phyloP scores from a whole-genome alignment of 2,888 invertebrate species.

The Penaeus monodon region DNA sequence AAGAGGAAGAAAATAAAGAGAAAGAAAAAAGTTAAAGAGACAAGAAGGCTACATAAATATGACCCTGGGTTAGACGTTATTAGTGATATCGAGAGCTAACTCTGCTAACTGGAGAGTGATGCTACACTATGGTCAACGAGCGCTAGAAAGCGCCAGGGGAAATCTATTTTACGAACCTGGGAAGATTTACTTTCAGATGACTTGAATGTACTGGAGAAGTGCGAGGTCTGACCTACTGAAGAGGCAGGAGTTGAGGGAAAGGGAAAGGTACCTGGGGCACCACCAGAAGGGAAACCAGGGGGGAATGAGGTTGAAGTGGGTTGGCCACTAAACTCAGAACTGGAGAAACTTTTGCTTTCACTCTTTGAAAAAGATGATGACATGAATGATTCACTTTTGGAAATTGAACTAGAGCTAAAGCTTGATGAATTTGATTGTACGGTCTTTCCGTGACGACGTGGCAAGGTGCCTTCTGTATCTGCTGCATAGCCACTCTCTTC shows the following conservation, averaged over 20 bases:
- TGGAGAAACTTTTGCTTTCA: constrained; percentile 53
- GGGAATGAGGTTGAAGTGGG: constrained; percentile 31
- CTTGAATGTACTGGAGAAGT: constrained; percentile 62
- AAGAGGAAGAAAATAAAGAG: constrained; percentile 32
- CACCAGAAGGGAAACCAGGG: constrained; percentile 39
- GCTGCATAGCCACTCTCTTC: constrained; percentile 64
- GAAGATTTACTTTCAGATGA: constrained; percentile 65
- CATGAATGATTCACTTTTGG: constrained; percentile 40
- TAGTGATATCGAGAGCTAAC: constrained; percentile 61
- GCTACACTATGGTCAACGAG: constrained; percentile 55
- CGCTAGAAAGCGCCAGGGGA: constrained; percentile 38
- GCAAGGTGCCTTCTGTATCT: constrained; percentile 62
- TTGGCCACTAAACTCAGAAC: constrained; percentile 32
- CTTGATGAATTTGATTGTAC: constrained; percentile 32
- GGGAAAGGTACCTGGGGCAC: constrained; percentile 45
- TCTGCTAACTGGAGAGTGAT: constrained; percentile 40
- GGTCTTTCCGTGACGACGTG: constrained; percentile 44
- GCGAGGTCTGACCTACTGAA: constrained; percentile 55
- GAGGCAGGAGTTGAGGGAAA: constrained; percentile 52
- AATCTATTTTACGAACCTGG: constrained; percentile 60
- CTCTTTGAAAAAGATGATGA: constrained; percentile 58
- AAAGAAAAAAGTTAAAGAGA: constrained; percentile 45
- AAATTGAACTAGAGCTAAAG: constrained; percentile 38
- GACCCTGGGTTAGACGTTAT: constrained; percentile 59
- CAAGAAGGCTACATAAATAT: constrained; percentile 48